Evolutionary conservation across 1,140 invertebrate species (phyloP).

Genomic region (Drosophila equinoxialis): DNA sequence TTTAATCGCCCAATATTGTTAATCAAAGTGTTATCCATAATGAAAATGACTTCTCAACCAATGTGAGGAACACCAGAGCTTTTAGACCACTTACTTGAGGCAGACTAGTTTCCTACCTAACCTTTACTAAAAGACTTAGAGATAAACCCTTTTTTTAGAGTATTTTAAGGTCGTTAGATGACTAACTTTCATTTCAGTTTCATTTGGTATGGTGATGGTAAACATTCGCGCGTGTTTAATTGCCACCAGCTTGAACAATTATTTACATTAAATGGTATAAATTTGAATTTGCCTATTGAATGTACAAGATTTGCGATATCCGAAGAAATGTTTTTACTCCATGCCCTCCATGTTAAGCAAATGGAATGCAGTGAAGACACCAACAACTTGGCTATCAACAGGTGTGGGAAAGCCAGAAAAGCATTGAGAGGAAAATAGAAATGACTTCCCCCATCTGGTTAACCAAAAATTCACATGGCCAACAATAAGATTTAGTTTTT

Average conservation of each 20-base stretch:
- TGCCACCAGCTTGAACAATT: conserved; percentile 49
- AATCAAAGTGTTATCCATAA: no score
- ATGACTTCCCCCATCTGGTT: conserved; percentile 55
- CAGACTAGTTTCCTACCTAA: no score
- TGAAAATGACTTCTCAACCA: no score
- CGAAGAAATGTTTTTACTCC: conserved; percentile 27
- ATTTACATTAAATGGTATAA: conserved; percentile 55
- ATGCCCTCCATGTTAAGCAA: no score
- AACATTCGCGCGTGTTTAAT: conserved; percentile 45
- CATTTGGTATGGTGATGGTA: conserved; percentile 18
- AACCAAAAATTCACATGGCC: conserved; percentile 44
- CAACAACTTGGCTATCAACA: conserved; percentile 30
- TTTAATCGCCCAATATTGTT: no score
- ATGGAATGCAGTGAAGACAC: conserved; percentile 32
- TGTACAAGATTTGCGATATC: conserved; percentile 27
- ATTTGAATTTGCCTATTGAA: conserved; percentile 53
- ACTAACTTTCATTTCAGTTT: not conserved
- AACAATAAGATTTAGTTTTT: conserved; percentile 41
- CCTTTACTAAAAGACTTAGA: no score
- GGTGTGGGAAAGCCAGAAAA: conserved; percentile 52
- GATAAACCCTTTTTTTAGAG: not conserved
- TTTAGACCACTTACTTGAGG: no score
- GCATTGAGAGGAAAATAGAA: conserved; percentile 37
- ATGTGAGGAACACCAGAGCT: no score
- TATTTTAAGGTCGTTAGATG: conserved; percentile 27